Conservation (phyloP, 1,140 invertebrate species). For the Drosophila willistoni region DNA sequence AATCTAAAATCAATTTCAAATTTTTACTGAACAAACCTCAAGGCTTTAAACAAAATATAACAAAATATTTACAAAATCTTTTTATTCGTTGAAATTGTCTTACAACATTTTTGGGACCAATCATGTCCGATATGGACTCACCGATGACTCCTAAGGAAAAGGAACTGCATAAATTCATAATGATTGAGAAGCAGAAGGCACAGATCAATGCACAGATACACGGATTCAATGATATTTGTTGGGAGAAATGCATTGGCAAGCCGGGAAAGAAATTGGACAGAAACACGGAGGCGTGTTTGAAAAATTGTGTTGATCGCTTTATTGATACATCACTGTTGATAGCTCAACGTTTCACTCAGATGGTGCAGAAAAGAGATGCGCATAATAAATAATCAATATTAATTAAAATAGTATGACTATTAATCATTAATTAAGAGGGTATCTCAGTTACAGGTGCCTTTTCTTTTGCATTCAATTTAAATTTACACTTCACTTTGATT, state of each 20-base stretch:
- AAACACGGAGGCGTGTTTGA: constrained; percentile 94
- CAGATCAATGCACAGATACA: constrained; percentile 95
- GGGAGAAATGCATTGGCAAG: constrained; percentile 97
- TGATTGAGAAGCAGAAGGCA: constrained; percentile 94
- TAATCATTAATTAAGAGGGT: too few species aligned
- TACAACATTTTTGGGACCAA: neutral
- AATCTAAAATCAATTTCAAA: too few species aligned
- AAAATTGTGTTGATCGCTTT: constrained; percentile 97
- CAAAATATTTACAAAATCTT: neutral
- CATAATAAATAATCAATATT: neutral
- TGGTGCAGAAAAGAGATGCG: constrained; percentile 56
- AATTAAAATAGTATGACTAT: too few species aligned
- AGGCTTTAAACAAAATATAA: too few species aligned
- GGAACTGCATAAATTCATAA: constrained; percentile 92
- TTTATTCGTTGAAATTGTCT: too few species aligned
- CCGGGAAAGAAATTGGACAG: constrained; percentile 93
- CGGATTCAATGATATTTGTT: constrained; percentile 96
- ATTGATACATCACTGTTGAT: constrained; percentile 95
- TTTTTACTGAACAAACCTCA: too few species aligned
- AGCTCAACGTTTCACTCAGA: constrained; percentile 92
- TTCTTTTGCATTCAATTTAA: neutral
- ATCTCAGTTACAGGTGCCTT: too few species aligned
- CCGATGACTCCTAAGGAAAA: constrained; percentile 84
- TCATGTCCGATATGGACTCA: constrained; percentile 79
- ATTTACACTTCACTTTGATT: neutral